Conservation (phyloP, 2,888 invertebrate genomes). For the Callyntrura sp. region DNA sequence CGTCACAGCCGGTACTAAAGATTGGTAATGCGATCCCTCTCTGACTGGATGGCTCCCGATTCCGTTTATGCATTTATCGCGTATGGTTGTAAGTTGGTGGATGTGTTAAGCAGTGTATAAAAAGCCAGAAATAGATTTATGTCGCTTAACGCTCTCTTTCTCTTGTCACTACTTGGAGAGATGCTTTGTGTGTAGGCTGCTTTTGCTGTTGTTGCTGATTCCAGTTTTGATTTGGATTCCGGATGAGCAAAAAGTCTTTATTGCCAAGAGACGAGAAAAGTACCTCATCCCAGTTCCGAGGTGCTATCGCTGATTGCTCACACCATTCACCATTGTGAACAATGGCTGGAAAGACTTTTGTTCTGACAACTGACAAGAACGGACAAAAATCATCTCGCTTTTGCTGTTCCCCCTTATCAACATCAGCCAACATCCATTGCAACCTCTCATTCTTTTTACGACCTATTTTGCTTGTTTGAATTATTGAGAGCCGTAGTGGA, state of each 20-base stretch:
- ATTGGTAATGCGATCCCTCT: conserved; percentile 59
- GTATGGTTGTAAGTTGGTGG: neutral
- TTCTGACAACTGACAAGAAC: conserved; percentile 67
- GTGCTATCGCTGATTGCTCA: conserved; percentile 51
- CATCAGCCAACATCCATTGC: conserved; percentile 20
- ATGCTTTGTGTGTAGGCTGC: neutral
- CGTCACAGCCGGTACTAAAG: conserved; percentile 73
- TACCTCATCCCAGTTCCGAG: conserved; percentile 56
- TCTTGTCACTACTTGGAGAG: neutral
- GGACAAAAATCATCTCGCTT: conserved; percentile 22
- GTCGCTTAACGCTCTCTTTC: too few relatives aligned
- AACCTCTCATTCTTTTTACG: neutral
- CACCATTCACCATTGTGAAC: conserved; percentile 1
- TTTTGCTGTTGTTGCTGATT: conserved; percentile 70
- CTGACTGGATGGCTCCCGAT: conserved; percentile 40
- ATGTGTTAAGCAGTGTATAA: neutral
- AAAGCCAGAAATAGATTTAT: too few relatives aligned
- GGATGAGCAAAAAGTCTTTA: conserved; percentile 64
- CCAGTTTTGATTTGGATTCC: conserved; percentile 74
- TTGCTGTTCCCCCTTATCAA: neutral
- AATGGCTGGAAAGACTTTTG: conserved; percentile 46
- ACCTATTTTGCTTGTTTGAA: conserved; percentile 68
- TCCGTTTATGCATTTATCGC: neutral
- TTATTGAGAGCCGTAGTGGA: conserved; percentile 55
- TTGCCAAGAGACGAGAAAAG: conserved; percentile 72